These are phyloP conservation scores for Thryonomys swinderianus DNA, from an alignment of 2,113 vertebrate species.

Conservation along the genomic window DNA sequence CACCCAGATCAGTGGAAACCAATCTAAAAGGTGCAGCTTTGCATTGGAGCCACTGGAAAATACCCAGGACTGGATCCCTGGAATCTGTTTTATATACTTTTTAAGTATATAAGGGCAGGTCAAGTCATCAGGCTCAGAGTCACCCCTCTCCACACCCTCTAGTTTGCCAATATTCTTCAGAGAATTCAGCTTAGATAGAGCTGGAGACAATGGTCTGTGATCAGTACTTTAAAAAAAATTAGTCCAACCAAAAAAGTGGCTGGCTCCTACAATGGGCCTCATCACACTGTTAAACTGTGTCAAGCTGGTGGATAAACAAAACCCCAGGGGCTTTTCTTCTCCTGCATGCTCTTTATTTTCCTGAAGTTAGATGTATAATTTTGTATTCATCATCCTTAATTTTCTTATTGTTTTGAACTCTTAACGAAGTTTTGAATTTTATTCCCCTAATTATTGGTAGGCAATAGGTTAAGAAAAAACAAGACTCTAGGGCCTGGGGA, in stretches of 20 bases:
- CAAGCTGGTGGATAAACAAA: not conserved
- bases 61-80: not conserved
- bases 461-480: not conserved
- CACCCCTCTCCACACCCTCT: not conserved
- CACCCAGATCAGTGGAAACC: not conserved
- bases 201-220: not conserved
- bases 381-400: not conserved
- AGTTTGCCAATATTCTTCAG: not conserved
- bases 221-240: no score
- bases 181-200: not conserved
- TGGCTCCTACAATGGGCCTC: not conserved
- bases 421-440: not conserved
- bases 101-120: not conserved
- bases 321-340: not conserved
- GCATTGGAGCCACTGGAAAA: not conserved
- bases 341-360: not conserved
- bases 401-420: slow-evolving; percentile 1
- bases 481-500: no score
- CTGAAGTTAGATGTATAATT: not conserved
- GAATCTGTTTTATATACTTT: not conserved
- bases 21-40: not conserved
- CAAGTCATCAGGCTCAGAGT: not conserved
- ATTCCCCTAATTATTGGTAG: not conserved
- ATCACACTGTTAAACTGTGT: not conserved
- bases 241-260: not conserved